Conservation (phyloP, 2,113 vertebrate species). For the Ranitomeya imitator region DNA sequence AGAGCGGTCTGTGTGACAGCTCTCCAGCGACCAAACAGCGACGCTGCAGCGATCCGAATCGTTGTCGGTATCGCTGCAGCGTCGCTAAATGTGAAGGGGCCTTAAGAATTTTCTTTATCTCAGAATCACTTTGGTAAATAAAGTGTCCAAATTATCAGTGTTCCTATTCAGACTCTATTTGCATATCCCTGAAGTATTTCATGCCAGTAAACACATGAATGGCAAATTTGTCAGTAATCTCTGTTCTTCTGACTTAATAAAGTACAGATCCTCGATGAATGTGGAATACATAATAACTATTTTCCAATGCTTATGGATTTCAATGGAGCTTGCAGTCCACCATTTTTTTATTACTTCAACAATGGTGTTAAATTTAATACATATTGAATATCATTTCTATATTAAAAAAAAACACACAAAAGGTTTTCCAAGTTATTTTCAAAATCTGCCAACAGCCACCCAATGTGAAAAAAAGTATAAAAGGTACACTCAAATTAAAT, state of each 20-base stretch:
- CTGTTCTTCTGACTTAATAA: constrained; percentile 31
- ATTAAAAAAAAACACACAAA: too few relatives aligned
- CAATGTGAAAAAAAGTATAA: too few relatives aligned
- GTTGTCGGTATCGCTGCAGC: too few relatives aligned
- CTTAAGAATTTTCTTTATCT: not conserved
- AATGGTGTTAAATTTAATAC: not conserved
- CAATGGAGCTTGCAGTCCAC: not conserved
- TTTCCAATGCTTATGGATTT: constrained; percentile 19
- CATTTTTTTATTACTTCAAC: not conserved
- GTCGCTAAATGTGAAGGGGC: too few relatives aligned
- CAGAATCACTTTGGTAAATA: constrained; percentile 1
- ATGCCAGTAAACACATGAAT: constrained; percentile 18
- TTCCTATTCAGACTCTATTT: not conserved
- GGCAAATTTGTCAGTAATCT: constrained; percentile 22
- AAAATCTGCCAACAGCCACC: too few relatives aligned
- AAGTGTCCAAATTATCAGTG: constrained; percentile 19
- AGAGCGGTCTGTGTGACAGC: too few relatives aligned
- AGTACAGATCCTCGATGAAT: not conserved
- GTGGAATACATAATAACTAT: constrained; percentile 1
- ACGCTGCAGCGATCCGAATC: too few relatives aligned
- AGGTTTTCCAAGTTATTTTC: too few relatives aligned
- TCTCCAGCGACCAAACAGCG: too few relatives aligned
- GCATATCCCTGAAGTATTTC: constrained; percentile 20
- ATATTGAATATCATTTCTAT: not conserved
- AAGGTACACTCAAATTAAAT: too few relatives aligned